phyloP scores from a whole-genome alignment of 1,140 invertebrate genomes.

The Drosophila biarmipes region DNA sequence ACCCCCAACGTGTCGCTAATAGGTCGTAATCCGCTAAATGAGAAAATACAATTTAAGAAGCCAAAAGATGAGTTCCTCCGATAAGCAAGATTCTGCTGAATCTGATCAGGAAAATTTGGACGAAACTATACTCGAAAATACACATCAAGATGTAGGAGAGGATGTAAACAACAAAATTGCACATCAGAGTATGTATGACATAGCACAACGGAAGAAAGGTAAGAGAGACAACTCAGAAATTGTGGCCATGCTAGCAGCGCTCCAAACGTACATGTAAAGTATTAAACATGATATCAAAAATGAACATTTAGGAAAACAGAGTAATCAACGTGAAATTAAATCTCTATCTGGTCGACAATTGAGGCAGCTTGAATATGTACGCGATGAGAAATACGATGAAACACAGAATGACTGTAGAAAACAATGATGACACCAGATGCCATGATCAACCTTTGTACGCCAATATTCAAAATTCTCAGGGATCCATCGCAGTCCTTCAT shows the following conservation, averaged over 20 bases:
- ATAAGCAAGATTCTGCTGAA: neutral
- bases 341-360: neutral
- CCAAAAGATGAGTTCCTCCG: neutral
- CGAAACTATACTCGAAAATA: too few relatives aligned
- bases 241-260: neutral
- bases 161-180: too few relatives aligned
- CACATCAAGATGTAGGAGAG: too few relatives aligned
- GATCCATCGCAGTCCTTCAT: neutral
- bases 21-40: neutral
- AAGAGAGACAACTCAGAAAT: neutral
- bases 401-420: neutral
- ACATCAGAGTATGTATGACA: neutral
- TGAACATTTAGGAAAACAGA: neutral
- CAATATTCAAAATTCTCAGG: too few relatives aligned
- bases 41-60: neutral
- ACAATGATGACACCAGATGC: neutral
- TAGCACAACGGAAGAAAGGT: neutral
- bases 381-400: neutral
- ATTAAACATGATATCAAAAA: neutral
- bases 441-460: too few relatives aligned
- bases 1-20: constrained; percentile 3
- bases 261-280: neutral
- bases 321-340: constrained; percentile 2
- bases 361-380: neutral
- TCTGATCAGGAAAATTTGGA: neutral